Evolutionary conservation across 1,140 invertebrate genomes (phyloP), one percentile per base, ranked within the genome.

Genomic region (Medauroidea extradentata): DNA sequence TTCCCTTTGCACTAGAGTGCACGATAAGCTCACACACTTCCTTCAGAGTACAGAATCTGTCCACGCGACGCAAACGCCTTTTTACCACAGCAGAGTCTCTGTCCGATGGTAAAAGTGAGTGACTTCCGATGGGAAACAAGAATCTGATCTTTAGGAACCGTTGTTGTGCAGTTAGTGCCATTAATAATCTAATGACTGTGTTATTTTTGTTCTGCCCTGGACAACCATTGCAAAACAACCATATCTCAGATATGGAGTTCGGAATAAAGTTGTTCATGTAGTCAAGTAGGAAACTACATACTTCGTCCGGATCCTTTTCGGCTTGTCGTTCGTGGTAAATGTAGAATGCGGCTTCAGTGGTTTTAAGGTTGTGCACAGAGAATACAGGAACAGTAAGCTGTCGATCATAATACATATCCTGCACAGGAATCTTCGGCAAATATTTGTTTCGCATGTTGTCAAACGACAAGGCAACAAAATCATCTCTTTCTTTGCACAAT

Each of bases 381-480:
- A 71, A 71, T 19, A 53, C 57, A 63, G 62, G 62, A 52, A 70
- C 54, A 54, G 61, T 69, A 23, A 72, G 63, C 49, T 73, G 69
- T 18, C 68, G 42, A 53, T 54, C 61, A 61, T 71, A 65, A 54
- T 65, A 67, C 18, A 53, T 43, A 59, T 66, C 62, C 25, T 65
- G 61, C 39, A 67, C 56, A n/a, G 64, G 61, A 53, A 65, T 63
- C 41, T 56, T 61, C n/a, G 65, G 59, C 23, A 66, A 46, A 18
- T 55, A 62, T 27, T 72, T 42, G 63, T 71, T 73, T 57, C 70
- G 67, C 68, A 71, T 71, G 57, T 62, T 71, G 65, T 73, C 72
- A 57, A 73, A 69, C 56, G 53, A 48, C 23, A 71, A 57, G 18
- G 61, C 62, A 24, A 63, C 44, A 50, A 49, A 48, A 48, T 61